Percentiles rank a stretch among this genome's conserved stretches.
These are phyloP conservation scores for Myodes glareolus DNA, from an alignment of 2,113 vertebrate species.

Conservation along the genomic window DNA sequence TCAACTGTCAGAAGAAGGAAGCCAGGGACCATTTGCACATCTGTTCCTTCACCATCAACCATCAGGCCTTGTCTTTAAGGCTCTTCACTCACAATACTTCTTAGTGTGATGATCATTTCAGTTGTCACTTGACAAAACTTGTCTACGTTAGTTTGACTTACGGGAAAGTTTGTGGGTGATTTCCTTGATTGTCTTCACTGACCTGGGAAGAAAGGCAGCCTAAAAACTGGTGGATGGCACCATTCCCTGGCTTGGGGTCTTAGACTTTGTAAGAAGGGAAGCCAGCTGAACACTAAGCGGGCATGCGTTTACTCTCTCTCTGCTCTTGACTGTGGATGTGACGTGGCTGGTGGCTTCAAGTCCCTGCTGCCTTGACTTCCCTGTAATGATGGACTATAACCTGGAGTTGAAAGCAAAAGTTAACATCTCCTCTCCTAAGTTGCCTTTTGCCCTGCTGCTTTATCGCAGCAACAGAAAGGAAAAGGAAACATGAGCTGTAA, in stretches of 20 bases:
- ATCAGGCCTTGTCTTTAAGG: neutral
- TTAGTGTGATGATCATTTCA: neutral
- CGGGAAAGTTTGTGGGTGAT: neutral
- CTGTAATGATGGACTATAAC: neutral
- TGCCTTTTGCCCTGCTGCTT: neutral
- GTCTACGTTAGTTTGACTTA: neutral
- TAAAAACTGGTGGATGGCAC: neutral
- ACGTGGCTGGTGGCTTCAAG: neutral
- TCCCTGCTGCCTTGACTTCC: neutral
- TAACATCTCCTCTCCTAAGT: neutral
- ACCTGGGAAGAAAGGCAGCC: neutral
- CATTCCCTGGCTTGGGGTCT: neutral
- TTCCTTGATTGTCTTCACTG: neutral
- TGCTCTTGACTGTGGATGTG: neutral
- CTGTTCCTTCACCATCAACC: neutral
- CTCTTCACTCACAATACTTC: neutral
- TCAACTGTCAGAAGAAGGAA: neutral
- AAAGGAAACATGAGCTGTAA: neutral
- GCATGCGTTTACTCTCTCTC: neutral
- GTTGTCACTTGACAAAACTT: neutral
- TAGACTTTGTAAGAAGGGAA: neutral
- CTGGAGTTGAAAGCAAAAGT: neutral
- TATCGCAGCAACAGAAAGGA: neutral
- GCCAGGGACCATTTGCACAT: neutral
- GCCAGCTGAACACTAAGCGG: neutral